A percentile compares a stretch with the other conserved stretches of the same genome.
Evolutionary conservation across 2,113 vertebrate species (phyloP).

Genomic region (Ictalurus punctatus): DNA sequence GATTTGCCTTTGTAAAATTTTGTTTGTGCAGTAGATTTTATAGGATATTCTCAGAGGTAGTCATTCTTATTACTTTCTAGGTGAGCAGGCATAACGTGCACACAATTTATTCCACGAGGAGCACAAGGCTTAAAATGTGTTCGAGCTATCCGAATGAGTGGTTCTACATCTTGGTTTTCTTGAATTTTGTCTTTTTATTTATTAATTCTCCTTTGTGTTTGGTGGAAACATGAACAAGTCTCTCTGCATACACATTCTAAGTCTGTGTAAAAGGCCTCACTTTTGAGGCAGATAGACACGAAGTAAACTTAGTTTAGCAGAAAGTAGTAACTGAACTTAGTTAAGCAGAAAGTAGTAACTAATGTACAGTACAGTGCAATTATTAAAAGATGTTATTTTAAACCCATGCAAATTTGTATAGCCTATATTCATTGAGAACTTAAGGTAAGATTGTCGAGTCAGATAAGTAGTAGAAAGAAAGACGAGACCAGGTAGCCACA

Average conservation of each 20-base stretch:
- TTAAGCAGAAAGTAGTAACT: background rate
- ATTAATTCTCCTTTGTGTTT: background rate
- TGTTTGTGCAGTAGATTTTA: background rate
- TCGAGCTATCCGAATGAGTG: background rate
- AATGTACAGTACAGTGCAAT: background rate
- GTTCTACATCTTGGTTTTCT: background rate
- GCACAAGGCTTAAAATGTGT: background rate
- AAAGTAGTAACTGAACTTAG: background rate
- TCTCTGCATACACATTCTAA: background rate
- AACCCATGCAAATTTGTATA: background rate
- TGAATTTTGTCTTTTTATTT: background rate
- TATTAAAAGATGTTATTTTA: background rate
- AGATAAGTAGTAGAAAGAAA: too few species aligned
- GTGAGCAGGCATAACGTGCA: background rate
- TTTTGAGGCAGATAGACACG: background rate
- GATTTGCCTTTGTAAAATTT: background rate
- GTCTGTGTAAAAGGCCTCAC: background rate
- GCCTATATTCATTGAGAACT: background rate
- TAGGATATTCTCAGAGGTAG: conserved; percentile 16
- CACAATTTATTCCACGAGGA: background rate
- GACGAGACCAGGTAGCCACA: too few species aligned
- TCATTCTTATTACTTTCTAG: background rate
- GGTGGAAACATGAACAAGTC: background rate
- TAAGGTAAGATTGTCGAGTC: background rate
- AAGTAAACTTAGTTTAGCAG: background rate